Base-by-base conservation (phyloP, 1,140 invertebrate species). In the Eurosta solidaginis region DNA sequence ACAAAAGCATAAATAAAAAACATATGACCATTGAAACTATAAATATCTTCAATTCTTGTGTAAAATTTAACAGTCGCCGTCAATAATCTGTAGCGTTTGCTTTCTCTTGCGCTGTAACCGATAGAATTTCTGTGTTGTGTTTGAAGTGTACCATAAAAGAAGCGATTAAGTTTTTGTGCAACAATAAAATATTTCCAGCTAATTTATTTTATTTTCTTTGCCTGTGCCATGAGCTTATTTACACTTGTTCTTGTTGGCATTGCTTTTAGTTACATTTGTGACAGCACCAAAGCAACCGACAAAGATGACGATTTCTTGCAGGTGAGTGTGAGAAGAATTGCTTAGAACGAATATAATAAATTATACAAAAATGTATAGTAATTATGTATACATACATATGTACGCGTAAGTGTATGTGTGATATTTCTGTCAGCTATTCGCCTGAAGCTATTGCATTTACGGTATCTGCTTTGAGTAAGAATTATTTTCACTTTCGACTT, bases 221-320 rank as follows among this genome's bases (percentile, higher is more conserved):
- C n/a, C 40, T 68, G 82, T 29, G 73, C 79, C 81, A 86, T 86
- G 84, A 85, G 79, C 81, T 82, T 83, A 81, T 83, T 83, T 80
- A 86, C 80, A 74, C 52, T 86, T 79, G 79, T 86, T 80, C 79
- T 86, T 77, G 83, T 86, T 68, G 81, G 79, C 74, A 82, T 81
- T 22, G 82, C 80, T 78, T 86, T 81, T 74, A 86, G 84, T 78
- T 78, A 82, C 74, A 79, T 83, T 63, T 80, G 82, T 42, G 78
- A 79, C 78, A 83, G 80, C 40, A 83, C 84, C 45, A 84, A 82
- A 79, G 68, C 80, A 42, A n/a, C 59, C 17, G 22, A 1, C 33
- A 42, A 22, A 44, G 85, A 50, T n/a, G 59, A 68, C 10, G 59
- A 68, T n/a, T 68, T 68, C 20, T 33, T 40, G 59, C 59, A 68